Base-by-base conservation (phyloP, 2,888 invertebrate genomes). In the Metopia argyrocephala region DNA sequence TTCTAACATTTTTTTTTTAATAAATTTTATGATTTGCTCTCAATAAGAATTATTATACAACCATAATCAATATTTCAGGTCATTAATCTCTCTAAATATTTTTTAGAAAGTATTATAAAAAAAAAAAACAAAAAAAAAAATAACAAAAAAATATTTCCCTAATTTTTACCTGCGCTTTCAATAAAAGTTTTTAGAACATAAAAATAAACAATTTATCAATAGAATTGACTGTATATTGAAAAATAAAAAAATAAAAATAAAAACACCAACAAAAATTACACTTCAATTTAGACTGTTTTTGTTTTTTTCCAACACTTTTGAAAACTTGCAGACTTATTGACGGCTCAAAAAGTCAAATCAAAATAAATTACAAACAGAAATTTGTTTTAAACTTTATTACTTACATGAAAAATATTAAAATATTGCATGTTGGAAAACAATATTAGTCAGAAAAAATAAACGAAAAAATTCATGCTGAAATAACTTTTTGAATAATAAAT, bases 291-390 rank as follows among this genome's bases (percentile, higher is more conserved):
- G 15, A 38, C 15, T 38, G 9, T 31, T 12, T 38, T 38, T 38
- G 9, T 38, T 38, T 38, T 12, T 12, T 38, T 38, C 3, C 12
- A 3, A 9, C 15, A 3, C 38, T 38, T 38, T 38, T 9, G 9
- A 56, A 21, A 54, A 25, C 56, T n/a, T 15, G 27, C 27, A 71
- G 76, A 78, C 76, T 78, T 78, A 65, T 52, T 71, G 76, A 64
- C 65, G 65, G 65, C 59, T 54, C 45, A 1, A 5, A 15, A 18
- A n/a, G 50, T 52, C 12, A 31, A 62, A 69, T 3, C 31, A 69
- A 66, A 76, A 25, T 3, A 7, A n/a, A 12, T 15, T 18, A 7
- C 9, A 66, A 57, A 57, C 48, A 50, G 12, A 52, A 54, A 52
- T 38, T 18, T n/a, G n/a, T n/a, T n/a, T n/a, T n/a, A n/a, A n/a